phyloP scores from a whole-genome alignment of 2,797 vertebrate species.

The Thunnus albacares region DNA sequence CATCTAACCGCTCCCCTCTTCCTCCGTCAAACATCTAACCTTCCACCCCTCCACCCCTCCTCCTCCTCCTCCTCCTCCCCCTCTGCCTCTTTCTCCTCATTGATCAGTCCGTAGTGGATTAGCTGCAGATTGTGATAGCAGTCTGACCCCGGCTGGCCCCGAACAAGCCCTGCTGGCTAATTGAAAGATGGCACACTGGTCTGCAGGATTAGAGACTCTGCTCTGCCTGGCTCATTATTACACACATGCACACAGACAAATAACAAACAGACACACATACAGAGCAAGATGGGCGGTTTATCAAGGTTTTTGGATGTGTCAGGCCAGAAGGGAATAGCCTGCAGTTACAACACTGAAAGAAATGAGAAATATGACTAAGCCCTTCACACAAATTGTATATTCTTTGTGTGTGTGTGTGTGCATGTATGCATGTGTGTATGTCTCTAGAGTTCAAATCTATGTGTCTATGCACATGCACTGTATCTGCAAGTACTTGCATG shows the following conservation, averaged over 20 bases:
- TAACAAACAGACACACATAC: constrained; percentile 12
- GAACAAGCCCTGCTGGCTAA: constrained; percentile 67
- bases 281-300: constrained; percentile 29
- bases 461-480: background rate
- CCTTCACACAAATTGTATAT: constrained; percentile 44
- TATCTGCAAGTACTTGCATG: constrained; percentile 17
- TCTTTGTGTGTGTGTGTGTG: constrained; percentile 12
- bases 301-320: constrained; percentile 41
- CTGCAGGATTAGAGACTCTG: constrained; percentile 54
- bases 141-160: constrained; percentile 61
- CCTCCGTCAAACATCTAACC: constrained; percentile 16
- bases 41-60: background rate
- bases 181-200: constrained; percentile 65
- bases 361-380: constrained; percentile 58
- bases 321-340: constrained; percentile 37
- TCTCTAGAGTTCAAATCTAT: background rate
- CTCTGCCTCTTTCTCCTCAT: constrained; percentile 29
- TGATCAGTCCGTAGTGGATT: constrained; percentile 74
- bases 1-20: background rate
- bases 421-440: constrained; percentile 1
- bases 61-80: background rate
- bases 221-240: constrained; percentile 25
- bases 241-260: constrained; percentile 39
- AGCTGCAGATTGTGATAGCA: constrained; percentile 58
- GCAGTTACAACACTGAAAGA: constrained; percentile 28